Percentiles rank a stretch among this genome's conserved stretches.
These are phyloP conservation scores for Calidris pugnax DNA, from an alignment of 2,113 vertebrate species.

Conservation along the genomic window DNA sequence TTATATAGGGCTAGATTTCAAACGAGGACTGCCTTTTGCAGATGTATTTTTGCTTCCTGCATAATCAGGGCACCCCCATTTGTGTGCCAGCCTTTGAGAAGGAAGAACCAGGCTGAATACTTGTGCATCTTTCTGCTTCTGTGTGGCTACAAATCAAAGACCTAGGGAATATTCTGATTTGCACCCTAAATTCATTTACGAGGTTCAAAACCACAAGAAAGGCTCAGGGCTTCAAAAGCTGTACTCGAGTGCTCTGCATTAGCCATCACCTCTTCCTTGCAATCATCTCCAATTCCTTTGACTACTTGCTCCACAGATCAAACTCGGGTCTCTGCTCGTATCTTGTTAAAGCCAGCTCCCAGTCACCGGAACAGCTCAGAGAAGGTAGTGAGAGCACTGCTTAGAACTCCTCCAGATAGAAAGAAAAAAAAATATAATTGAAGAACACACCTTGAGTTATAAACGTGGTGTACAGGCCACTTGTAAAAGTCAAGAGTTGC, in stretches of 20 bases:
- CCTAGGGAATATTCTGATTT: neutral
- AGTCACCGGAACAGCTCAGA: neutral
- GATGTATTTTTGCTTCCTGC: neutral
- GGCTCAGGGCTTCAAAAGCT: neutral
- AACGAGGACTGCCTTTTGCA: neutral
- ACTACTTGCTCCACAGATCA: neutral
- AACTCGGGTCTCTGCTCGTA: neutral
- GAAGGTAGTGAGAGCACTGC: neutral
- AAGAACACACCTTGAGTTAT: neutral
- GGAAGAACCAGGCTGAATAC: neutral
- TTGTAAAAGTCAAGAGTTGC: neutral
- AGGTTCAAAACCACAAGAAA: neutral
- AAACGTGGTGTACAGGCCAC: neutral
- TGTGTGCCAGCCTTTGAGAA: neutral
- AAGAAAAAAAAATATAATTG: neutral
- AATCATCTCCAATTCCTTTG: neutral
- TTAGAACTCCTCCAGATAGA: neutral
- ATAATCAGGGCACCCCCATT: neutral
- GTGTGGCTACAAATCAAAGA: neutral
- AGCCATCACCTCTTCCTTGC: neutral
- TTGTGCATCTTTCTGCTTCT: neutral
- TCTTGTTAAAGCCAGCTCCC: neutral
- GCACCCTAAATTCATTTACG: neutral
- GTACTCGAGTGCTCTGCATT: neutral
- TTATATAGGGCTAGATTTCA: neutral